Base-by-base conservation (phyloP, 2,797 vertebrate genomes). In the Schizopygopsis malacanthus region DNA sequence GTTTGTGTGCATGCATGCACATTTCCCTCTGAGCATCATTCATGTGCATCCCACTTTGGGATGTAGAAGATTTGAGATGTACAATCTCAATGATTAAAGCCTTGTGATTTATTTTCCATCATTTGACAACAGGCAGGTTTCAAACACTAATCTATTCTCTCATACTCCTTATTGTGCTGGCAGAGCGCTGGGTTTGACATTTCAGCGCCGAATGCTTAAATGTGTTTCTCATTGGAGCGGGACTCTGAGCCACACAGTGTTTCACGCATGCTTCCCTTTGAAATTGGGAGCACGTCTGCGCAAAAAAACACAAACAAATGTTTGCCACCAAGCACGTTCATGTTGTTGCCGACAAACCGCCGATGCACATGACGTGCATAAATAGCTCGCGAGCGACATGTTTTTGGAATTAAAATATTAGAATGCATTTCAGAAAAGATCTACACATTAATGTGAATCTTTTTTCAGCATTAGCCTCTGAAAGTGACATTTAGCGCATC, bases 361-460 rank as follows among this genome's bases (percentile, higher is more conserved):
- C 92, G 90, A 84, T 87, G 90, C 94, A 95, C 91, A 94, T 94
- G 94, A 91, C 90, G 94, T 88, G 89, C 94, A 93, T 94, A 94
- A 94, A 91, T 87, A 84, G 84, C 89, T 82, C 90, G 90, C 91
- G 88, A 90, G 91, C 91, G 92, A 92, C 94, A 95, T 95, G 94
- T 94, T 95, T 95, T 94, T 92, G 92, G 92, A 93, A 95, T 95
- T 94, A 95, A 94, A 94, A 90, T 89, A 94, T 94, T 94, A 93
- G 43, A 54, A 92, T 90, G 82, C 85, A 93, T 92, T 89, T 93
- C 91, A 94, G 93, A 94, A 91, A 92, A 95, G 92, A 95, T 93
- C 92, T 91, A 92, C 91, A 93, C 91, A 91, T 92, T 94, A 94
- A 93, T 86, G 89, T 52, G 67, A 39, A 45, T 41, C 50, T 45